Evolutionary conservation across 30 jellyfish, hydroid and myxozoan species (phyloP), one percentile per base, ranked within the genome.

Genomic region (Morbakka virulenta): DNA sequence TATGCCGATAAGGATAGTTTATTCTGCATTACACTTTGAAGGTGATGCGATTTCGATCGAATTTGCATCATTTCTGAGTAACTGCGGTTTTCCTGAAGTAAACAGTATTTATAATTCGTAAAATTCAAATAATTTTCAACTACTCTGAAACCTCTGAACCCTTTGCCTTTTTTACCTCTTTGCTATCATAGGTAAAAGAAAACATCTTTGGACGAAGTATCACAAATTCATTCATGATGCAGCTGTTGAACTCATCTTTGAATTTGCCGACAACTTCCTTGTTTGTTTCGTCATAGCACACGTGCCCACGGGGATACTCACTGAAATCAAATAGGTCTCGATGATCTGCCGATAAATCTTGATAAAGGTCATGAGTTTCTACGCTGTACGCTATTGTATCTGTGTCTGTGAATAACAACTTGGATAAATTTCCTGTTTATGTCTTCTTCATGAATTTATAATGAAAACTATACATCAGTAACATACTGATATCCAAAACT

Each of bases 321-420:
- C 61, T 47, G 61, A 47, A 47, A 47, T 47, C 61, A n/a, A 47
- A 47, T 12, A 47, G 61, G 61, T 47, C 61, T 9, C 61, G 61
- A n/a, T n/a, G n/a, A 47, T 47, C 61, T 12, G 12, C 61, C 12
- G 61, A 47, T 9, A 28, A 20, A 20, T 49, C 77, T 28, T n/a
- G 25, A 24, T 65, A 65, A 29, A 65, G 9, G 67, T 65, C 67
- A 9, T 65, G 23, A 21, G 77, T 65, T 21, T 65, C 67, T 3
- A 65, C 31, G 67, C 68, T 9, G 31, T 65, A 65, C 20, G 69
- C 66, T 28, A 65, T 65, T 4, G 87, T 52, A 75, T 75, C 77
- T n/a, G 86, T 75, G 84, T 75, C 87, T 14, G 86, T 75, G 86
- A 75, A 75, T 26, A 75, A 32, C 73, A 75, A 84, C 32, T 75